Conservation (phyloP, 2,888 invertebrate genomes). For the Neelides folsomi region DNA sequence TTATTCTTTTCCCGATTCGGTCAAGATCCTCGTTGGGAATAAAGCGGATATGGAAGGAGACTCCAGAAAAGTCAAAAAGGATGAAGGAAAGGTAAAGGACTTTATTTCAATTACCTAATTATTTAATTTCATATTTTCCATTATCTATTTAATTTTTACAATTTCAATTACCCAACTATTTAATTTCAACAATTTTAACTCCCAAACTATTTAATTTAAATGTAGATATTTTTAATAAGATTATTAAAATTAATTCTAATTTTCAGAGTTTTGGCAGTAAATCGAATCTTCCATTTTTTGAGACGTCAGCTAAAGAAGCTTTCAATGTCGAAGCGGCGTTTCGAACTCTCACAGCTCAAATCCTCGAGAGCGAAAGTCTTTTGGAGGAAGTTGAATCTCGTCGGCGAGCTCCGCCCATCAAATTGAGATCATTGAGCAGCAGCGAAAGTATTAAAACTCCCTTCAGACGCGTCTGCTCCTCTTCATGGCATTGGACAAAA, state of each 20-base stretch:
- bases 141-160: too few species aligned
- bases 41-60: constrained; percentile 23
- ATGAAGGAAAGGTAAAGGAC: constrained; percentile 23
- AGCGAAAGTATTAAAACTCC: constrained; percentile 12
- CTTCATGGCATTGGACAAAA: constrained; percentile 25
- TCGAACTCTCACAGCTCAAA: constrained; percentile 35
- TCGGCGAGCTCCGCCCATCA: constrained; percentile 18
- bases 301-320: constrained; percentile 82
- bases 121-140: too few species aligned
- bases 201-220: too few species aligned
- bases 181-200: too few species aligned
- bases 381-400: constrained; percentile 21
- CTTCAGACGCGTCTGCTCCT: constrained; percentile 18
- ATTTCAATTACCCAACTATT: too few species aligned
- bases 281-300: constrained; percentile 58
- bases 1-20: constrained; percentile 16
- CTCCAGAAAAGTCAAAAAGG: constrained; percentile 17
- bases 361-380: constrained; percentile 25
- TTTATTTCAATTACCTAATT: too few species aligned
- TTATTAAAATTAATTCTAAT: constrained; percentile 7
- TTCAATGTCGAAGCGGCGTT: constrained; percentile 81
- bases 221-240: too few species aligned
- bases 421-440: constrained; percentile 9
- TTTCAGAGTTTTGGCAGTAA: constrained; percentile 9
- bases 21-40: constrained; percentile 25